Evolutionary conservation across 2,888 invertebrate species (phyloP).

Genomic region (Ophraella communa): DNA sequence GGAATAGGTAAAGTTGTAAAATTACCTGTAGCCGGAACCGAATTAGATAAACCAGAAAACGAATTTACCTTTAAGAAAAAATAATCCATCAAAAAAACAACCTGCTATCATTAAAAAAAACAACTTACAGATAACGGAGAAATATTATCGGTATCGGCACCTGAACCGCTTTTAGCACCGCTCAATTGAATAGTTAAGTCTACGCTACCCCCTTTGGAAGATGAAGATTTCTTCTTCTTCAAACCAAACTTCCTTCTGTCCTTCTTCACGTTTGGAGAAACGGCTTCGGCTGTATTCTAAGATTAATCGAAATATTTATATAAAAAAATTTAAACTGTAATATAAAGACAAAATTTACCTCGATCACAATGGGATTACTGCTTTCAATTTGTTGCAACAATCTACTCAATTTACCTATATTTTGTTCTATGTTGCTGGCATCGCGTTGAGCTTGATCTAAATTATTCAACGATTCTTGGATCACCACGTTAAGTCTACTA

Average conservation of each 20-base stretch:
- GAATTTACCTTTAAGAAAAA: slow-evolving; percentile 49
- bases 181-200: slow-evolving; percentile 63
- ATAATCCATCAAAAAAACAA: background rate
- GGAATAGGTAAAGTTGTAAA: slow-evolving; percentile 48
- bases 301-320: too few relatives aligned
- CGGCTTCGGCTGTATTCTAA: slow-evolving; percentile 33
- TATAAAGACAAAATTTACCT: too few relatives aligned
- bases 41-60: slow-evolving; percentile 51
- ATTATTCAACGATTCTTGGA: slow-evolving; percentile 71
- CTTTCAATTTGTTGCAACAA: slow-evolving; percentile 66
- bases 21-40: slow-evolving; percentile 42
- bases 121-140: slow-evolving; percentile 59
- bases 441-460: slow-evolving; percentile 71
- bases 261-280: slow-evolving; percentile 68
- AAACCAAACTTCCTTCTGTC: slow-evolving; percentile 73
- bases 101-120: background rate
- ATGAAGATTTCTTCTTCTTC: slow-evolving; percentile 67
- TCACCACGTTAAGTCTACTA: slow-evolving; percentile 69
- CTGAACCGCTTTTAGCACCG: slow-evolving; percentile 45
- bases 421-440: slow-evolving; percentile 71
- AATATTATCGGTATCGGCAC: slow-evolving; percentile 55
- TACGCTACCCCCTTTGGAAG: slow-evolving; percentile 67
- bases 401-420: slow-evolving; percentile 71
- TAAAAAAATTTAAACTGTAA: too few relatives aligned
- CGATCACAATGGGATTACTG: slow-evolving; percentile 39